Conservation (phyloP, 2,797 vertebrate genomes). For the Anniella stebbinsi region DNA sequence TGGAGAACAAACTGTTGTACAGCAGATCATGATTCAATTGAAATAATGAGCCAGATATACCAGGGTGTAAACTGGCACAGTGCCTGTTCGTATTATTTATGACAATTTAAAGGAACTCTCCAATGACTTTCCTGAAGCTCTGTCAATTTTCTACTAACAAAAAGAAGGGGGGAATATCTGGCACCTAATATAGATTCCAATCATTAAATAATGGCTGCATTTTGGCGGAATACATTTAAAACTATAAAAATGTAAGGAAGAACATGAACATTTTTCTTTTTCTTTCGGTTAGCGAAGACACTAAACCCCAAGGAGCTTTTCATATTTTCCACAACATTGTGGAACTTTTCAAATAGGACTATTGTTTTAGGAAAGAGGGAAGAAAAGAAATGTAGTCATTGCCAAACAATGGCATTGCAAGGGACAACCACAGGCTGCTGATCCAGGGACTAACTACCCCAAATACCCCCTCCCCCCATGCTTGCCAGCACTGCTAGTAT, state of each 20-base stretch:
- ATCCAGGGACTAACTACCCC: no score
- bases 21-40: conserved; percentile 15
- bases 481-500: no score
- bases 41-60: conserved; percentile 32
- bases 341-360: neutral
- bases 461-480: no score
- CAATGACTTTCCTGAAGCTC: neutral
- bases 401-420: neutral
- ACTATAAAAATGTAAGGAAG: neutral
- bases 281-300: neutral
- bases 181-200: neutral
- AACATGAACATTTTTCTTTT: neutral
- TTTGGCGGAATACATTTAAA: neutral
- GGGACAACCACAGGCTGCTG: no score
- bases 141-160: neutral
- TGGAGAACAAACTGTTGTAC: conserved; percentile 1
- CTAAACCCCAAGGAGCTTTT: neutral
- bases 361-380: neutral
- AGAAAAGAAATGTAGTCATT: neutral
- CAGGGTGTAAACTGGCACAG: neutral
- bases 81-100: conserved; percentile 14
- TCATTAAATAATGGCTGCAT: neutral
- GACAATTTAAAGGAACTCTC: neutral
- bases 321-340: neutral
- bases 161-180: neutral